Conservation (phyloP, 2,888 invertebrate species). For the Lysandra coridon region DNA sequence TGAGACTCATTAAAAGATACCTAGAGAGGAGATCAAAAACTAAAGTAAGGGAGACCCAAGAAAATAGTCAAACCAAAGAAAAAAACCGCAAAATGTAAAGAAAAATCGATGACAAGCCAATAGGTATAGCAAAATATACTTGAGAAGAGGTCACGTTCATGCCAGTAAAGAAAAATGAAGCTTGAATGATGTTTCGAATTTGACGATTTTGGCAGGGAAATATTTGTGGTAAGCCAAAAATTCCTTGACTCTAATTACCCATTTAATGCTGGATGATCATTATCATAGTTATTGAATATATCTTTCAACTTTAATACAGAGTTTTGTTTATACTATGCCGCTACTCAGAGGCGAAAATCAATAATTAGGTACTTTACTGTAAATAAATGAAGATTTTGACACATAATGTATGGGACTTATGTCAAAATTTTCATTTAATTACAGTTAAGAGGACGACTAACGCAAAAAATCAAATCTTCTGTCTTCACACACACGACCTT, state of each 20-base stretch:
- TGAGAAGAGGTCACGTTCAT: neutral
- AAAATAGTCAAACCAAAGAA: neutral
- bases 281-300: neutral
- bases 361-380: too few species aligned
- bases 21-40: too few species aligned
- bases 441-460: too few species aligned
- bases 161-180: neutral
- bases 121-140: neutral
- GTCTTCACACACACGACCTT: too few species aligned
- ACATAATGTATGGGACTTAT: too few species aligned
- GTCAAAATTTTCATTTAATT: too few species aligned
- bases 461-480: too few species aligned
- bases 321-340: too few species aligned
- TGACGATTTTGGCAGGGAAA: neutral
- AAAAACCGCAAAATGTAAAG: neutral
- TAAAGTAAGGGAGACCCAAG: neutral
- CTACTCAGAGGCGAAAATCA: too few species aligned
- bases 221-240: neutral
- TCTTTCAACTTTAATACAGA: neutral
- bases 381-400: too few species aligned
- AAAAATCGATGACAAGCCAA: neutral
- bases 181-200: neutral
- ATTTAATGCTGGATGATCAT: neutral
- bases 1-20: too few species aligned
- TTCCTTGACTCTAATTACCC: neutral